Evolutionary conservation across 2,888 invertebrate genomes (phyloP), one percentile per base, ranked within the genome.

Genomic region (Drosophila stalkeri): DNA sequence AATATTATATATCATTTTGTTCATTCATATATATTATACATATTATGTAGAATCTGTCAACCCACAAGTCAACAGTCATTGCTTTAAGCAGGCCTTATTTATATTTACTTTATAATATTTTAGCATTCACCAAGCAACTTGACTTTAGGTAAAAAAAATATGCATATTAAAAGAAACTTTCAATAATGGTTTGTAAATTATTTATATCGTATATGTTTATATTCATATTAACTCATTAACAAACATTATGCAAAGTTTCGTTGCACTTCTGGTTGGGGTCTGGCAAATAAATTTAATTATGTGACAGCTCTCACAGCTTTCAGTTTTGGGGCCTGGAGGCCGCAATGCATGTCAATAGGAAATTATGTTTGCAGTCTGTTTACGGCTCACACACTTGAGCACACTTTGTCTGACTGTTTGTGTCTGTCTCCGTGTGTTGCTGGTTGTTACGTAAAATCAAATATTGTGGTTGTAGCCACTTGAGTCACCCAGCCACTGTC

Each of bases 321-420:
- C 27, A 41, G 41, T 43, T 41, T 68, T 18, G 33, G 31, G 20
- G 31, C 12, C 43, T 56, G 39, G 44, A 35, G 44, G 43, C 70
- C 41, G 54, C 70, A 70, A 37, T 62, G 62, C 56, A 56, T 71
- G 72, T 52, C 64, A 72, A 64, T 72, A 57, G 71, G 71, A 71
- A 57, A 57, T 72, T 18, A 54, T 72, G 71, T 64, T 52, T 63
- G 56, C 14, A 14, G 51, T 57, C 51, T 63, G 71, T 66, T 67
- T 67, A 56, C 39, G 66, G 35, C 56, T 37, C 59, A 39, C 41
- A 62, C 46, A 61, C 70, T 70, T 20, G 51, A 62, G 70, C 71
- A 41, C 67, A 44, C 23, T 37, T 31, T 57, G 55, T 47, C 27
- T 16, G 39, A n/a, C 39, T 39, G 55, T 33, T 51, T 31, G 31